phyloP scores from a whole-genome alignment of 2,113 vertebrate species.

The Bungarus multicinctus region DNA sequence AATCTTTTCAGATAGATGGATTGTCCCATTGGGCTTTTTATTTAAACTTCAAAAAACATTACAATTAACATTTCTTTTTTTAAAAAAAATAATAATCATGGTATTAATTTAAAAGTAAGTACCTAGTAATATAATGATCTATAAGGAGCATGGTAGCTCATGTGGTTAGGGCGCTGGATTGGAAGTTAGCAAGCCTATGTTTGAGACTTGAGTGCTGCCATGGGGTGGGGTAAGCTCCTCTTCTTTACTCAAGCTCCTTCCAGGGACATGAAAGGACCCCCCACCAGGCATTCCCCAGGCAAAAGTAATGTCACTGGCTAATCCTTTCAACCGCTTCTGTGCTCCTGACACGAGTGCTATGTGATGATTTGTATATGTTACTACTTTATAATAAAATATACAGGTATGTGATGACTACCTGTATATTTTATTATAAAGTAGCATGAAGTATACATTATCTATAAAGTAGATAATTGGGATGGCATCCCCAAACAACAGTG shows the following conservation, averaged over 20 bases:
- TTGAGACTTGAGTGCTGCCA: not conserved
- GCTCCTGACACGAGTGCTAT: not conserved
- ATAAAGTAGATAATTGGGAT: not conserved
- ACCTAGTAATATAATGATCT: not conserved
- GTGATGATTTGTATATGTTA: not conserved
- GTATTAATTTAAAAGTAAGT: not conserved
- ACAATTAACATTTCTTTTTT: not conserved
- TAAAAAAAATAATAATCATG: not conserved
- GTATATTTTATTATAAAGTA: no score
- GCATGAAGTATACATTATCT: no score
- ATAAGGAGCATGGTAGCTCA: not conserved
- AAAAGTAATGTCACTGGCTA: not conserved
- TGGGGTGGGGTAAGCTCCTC: not conserved
- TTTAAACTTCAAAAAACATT: not conserved
- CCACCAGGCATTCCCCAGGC: not conserved
- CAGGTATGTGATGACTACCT: no score
- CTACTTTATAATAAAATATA: not conserved
- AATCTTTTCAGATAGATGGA: not conserved
- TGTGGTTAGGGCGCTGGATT: not conserved
- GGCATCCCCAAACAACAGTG: not conserved
- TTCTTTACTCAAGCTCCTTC: not conserved
- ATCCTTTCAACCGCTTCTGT: not conserved
- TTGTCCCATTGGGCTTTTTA: not conserved
- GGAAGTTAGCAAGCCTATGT: not conserved
- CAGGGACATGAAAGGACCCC: not conserved